phyloP scores from a whole-genome alignment of 2,113 vertebrate genomes.

The Thymallus thymallus region DNA sequence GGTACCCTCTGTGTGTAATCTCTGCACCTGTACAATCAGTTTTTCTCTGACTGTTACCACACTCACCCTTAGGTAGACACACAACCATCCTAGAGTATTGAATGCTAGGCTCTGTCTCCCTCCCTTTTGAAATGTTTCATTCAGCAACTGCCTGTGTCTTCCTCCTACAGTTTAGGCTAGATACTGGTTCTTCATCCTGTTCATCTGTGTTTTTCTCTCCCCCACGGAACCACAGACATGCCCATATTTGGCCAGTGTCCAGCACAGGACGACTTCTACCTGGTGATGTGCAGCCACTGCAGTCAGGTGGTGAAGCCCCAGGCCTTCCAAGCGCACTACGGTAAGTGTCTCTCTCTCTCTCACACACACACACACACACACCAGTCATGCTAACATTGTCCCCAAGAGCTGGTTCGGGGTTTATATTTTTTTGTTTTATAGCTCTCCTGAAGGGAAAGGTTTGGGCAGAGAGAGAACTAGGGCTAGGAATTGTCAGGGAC shows the following conservation, averaged over 20 bases:
- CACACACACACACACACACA: too few species aligned
- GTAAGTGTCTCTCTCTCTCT: slow-evolving; percentile 74
- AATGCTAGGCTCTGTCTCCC: too few species aligned
- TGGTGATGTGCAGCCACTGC: slow-evolving; percentile 99
- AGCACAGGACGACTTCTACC: slow-evolving; percentile 97
- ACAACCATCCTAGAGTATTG: too few species aligned
- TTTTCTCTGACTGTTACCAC: too few species aligned
- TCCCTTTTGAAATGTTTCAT: too few species aligned
- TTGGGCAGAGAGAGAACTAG: too few species aligned
- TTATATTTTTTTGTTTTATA: neutral
- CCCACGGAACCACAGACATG: slow-evolving; percentile 85
- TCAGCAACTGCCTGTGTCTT: slow-evolving; percentile 2
- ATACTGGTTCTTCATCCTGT: neutral
- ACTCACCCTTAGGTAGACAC: too few species aligned
- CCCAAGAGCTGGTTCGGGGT: neutral
- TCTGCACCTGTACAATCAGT: neutral
- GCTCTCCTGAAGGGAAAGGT: neutral
- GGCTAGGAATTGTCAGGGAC: too few species aligned
- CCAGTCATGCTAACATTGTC: neutral
- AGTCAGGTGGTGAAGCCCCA: slow-evolving; percentile 98
- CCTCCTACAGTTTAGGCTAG: too few species aligned
- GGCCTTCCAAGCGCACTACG: slow-evolving; percentile 99
- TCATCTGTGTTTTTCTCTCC: slow-evolving; percentile 22
- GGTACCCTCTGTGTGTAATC: slow-evolving; percentile 13
- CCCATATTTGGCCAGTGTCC: slow-evolving; percentile 99